Evolutionary conservation across 2,797 vertebrate genomes (phyloP).

Genomic region (Anniella stebbinsi): DNA sequence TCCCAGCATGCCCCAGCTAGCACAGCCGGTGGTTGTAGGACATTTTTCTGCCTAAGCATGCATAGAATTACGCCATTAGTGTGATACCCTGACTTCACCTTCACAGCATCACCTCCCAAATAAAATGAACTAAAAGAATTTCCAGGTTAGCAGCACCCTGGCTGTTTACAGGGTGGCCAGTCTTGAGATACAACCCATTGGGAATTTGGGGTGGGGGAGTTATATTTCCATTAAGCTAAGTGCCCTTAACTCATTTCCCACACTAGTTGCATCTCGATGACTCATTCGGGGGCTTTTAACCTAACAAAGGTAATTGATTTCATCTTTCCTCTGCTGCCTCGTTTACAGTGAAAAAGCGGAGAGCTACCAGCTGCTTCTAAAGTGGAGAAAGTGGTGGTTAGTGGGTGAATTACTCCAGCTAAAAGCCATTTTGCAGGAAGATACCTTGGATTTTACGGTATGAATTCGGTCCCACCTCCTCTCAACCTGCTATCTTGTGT

Average conservation of each 20-base stretch:
- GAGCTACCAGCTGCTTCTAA: not conserved
- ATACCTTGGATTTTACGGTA: not conserved
- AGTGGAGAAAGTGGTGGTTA: not conserved
- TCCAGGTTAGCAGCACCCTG: not conserved
- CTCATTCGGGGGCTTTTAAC: not conserved
- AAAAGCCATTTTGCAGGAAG: not conserved
- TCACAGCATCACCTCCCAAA: not conserved
- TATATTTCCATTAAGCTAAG: not conserved
- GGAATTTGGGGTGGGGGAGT: not conserved
- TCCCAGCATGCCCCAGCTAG: too few relatives aligned
- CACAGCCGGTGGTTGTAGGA: too few relatives aligned
- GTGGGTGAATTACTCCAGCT: not conserved
- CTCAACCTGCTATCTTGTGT: rapidly evolving
- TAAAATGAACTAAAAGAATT: not conserved
- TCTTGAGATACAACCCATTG: not conserved
- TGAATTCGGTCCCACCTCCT: not conserved
- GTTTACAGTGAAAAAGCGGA: not conserved
- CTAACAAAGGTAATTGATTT: not conserved
- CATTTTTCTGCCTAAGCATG: too few relatives aligned
- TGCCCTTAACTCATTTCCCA: not conserved
- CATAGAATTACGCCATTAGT: too few relatives aligned
- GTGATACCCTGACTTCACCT: not conserved
- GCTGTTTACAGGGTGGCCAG: not conserved
- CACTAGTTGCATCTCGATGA: not conserved
- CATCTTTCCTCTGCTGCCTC: not conserved